Evolutionary conservation across 2,113 vertebrate species (phyloP).

Genomic region (Megaleporinus macrocephalus): DNA sequence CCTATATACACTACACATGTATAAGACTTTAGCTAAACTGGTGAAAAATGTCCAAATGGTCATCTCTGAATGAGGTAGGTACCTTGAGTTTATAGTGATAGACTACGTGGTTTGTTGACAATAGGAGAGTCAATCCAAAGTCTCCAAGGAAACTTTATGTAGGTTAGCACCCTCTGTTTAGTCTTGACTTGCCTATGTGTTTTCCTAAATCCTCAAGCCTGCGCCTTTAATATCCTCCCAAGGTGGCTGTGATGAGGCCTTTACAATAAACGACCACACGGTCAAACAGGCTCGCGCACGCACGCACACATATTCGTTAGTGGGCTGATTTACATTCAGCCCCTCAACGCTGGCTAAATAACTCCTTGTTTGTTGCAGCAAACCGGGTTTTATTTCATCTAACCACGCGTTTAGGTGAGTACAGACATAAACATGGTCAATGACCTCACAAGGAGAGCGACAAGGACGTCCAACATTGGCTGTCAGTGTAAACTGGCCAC

Average conservation of each 20-base stretch:
- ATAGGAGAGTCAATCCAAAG: neutral
- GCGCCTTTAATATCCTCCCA: constrained; percentile 76
- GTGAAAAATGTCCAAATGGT: neutral
- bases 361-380: too few relatives aligned
- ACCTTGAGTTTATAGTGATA: neutral
- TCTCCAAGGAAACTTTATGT: neutral
- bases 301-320: neutral
- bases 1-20: neutral
- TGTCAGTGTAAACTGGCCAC: constrained; percentile 39
- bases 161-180: neutral
- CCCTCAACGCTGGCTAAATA: neutral
- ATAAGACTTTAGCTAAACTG: too few relatives aligned
- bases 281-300: neutral
- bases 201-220: constrained; percentile 53
- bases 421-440: constrained; percentile 58
- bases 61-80: neutral
- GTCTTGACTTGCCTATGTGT: neutral
- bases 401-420: constrained; percentile 15
- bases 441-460: constrained; percentile 72
- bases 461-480: constrained; percentile 70
- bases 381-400: neutral
- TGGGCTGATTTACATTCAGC: constrained; percentile 1
- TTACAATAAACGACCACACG: constrained; percentile 26
- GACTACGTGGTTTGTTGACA: neutral
- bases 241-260: constrained; percentile 71